These are phyloP conservation scores for Caenorhabditis brenneri DNA, from an alignment of 1,140 invertebrate genomes.

Conservation along the genomic window DNA sequence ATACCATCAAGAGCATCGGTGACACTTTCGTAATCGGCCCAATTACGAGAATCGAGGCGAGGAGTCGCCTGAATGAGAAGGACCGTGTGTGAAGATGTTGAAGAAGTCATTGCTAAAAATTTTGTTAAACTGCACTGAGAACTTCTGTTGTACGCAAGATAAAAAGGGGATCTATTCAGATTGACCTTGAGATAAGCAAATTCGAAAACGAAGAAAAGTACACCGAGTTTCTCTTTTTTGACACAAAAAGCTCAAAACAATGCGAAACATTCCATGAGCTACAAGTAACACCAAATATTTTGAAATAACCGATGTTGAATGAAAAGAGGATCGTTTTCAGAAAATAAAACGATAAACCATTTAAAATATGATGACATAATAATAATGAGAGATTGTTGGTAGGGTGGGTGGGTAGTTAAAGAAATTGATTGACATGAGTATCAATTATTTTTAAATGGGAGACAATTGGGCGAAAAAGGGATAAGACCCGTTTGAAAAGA, in stretches of 20 bases:
- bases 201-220: no score
- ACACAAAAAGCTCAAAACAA: no score
- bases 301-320: no score
- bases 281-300: neutral
- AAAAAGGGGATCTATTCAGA: no score
- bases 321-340: no score
- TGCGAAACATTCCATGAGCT: neutral
- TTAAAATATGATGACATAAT: no score
- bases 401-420: neutral
- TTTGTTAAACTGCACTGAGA: no score
- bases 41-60: slow-evolving; percentile 89
- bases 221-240: no score
- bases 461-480: no score
- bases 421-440: slow-evolving; percentile 2
- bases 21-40: slow-evolving; percentile 92
- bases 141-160: no score
- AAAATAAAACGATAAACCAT: no score
- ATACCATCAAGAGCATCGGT: slow-evolving; percentile 93
- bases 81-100: slow-evolving; percentile 85
- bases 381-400: neutral
- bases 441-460: neutral
- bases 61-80: slow-evolving; percentile 86
- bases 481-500: neutral
- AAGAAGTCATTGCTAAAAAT: neutral
- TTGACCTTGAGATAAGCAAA: no score